Evolutionary conservation across 2,888 invertebrate genomes (phyloP), one percentile per base, ranked within the genome.

Genomic region (Eilema caniola): DNA sequence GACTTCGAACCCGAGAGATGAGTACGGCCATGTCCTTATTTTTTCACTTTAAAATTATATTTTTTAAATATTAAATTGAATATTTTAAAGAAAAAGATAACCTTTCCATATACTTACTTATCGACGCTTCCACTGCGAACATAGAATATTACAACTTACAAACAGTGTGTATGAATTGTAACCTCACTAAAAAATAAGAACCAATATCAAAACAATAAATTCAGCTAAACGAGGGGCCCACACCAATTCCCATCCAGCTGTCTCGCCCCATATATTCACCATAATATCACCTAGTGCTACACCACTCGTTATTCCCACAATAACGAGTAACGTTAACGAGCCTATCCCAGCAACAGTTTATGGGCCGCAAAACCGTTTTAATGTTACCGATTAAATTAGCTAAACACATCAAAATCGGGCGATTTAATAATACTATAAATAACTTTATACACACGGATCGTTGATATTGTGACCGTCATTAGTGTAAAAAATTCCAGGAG

Each of bases 341-440:
- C 69, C 80, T 75, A 80, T 74, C 68, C 75, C 65, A 59, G 69
- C 64, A 60, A 25, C 59, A 67, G 53, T 25, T 73, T 73, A 79
- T 74, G 62, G 73, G 66, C 82, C 81, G 75, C 82, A 81, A 79
- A 82, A 75, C 74, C 64, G 73, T 76, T 76, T 79, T 73, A 71
- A 70, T 74, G 53, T 78, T 74, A 75, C 73, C 79, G 67, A 79
- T 79, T 75, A 78, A 82, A 81, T 82, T 81, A 82, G 75, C 73
- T 65, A 71, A 79, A 78, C 75, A 74, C 73, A 82, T 82, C 71
- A 82, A 82, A 79, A 79, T 78, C 62, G 64, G 69, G 70, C 71
- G 77, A 82, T 82, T 82, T 79, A 82, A 82, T 69, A 31, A 56
- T 31, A 68, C 20, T 59, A 74, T 73, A 73, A 77, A 80, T 76